Evolutionary conservation across 2,113 vertebrate genomes (phyloP).

Genomic region (Eupsittula cactorum): DNA sequence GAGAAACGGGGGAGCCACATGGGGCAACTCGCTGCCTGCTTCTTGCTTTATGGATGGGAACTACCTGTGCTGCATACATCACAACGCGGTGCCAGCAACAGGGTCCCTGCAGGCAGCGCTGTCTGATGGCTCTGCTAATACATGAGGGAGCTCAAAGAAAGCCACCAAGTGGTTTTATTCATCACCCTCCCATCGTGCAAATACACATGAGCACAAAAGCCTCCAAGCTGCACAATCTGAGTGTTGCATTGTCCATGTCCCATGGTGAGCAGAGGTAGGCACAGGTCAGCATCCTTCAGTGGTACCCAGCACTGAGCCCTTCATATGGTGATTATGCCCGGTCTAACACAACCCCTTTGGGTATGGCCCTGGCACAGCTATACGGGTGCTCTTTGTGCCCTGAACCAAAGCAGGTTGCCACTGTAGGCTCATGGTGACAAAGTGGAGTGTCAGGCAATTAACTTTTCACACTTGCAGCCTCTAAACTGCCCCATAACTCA

Average conservation of each 20-base stretch:
- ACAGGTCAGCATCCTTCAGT: neutral
- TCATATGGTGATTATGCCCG: fast-evolving
- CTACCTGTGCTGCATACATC: neutral
- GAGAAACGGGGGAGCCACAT: neutral
- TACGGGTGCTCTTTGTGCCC: neutral
- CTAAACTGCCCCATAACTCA: neutral
- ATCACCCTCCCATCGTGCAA: neutral
- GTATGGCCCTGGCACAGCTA: neutral
- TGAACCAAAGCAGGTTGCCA: neutral
- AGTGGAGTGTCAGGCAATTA: slow-evolving; percentile 32
- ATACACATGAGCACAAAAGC: neutral
- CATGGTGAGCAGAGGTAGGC: neutral
- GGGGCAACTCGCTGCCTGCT: neutral
- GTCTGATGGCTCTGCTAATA: neutral
- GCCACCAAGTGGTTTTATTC: neutral
- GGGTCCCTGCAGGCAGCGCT: neutral
- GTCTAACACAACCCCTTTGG: neutral
- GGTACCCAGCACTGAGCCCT: neutral
- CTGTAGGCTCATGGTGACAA: neutral
- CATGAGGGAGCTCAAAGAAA: neutral
- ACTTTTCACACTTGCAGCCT: slow-evolving; percentile 46
- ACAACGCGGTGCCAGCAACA: fast-evolving
- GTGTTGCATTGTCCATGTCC: fast-evolving
- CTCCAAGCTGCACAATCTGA: neutral
- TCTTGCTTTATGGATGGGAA: neutral